These are phyloP conservation scores for Pipra filicauda DNA, from an alignment of 2,113 vertebrate species.

Conservation along the genomic window DNA sequence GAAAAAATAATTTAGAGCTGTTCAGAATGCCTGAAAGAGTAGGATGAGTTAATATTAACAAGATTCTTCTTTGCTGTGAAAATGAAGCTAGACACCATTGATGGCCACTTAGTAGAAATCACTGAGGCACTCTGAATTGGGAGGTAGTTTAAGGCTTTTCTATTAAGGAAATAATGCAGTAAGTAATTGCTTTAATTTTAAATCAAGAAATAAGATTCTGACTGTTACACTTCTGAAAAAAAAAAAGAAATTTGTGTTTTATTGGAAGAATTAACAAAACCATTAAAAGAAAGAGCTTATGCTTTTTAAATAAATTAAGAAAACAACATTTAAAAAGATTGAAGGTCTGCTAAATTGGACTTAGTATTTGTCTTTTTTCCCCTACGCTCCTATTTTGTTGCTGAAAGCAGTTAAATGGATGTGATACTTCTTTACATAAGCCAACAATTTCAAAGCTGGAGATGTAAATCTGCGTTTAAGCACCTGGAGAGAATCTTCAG, in stretches of 20 bases:
- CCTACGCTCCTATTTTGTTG: background rate
- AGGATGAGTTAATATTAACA: constrained; percentile 24
- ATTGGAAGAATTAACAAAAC: constrained; percentile 11
- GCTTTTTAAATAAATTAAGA: constrained; percentile 18
- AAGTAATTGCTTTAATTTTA: constrained; percentile 59
- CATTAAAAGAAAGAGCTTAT: constrained; percentile 6
- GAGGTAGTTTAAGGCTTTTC: constrained; percentile 33
- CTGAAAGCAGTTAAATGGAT: background rate
- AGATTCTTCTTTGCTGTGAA: constrained; percentile 15
- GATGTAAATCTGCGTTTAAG: background rate
- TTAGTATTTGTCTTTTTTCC: rapidly evolving
- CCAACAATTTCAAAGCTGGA: background rate
- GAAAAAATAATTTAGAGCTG: background rate
- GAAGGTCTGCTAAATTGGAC: background rate
- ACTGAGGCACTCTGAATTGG: constrained; percentile 32
- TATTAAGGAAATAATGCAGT: constrained; percentile 39
- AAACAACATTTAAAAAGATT: constrained; percentile 4
- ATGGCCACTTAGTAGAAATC: background rate
- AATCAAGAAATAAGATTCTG: constrained; percentile 42
- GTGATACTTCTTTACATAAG: background rate
- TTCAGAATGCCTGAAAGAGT: background rate
- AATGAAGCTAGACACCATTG: constrained; percentile 15
- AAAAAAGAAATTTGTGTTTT: constrained; percentile 3
- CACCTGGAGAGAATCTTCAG: background rate
- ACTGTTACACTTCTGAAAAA: constrained; percentile 18